These are phyloP conservation scores for Lithosia quadra DNA, from an alignment of 2,888 invertebrate species.

Conservation along the genomic window DNA sequence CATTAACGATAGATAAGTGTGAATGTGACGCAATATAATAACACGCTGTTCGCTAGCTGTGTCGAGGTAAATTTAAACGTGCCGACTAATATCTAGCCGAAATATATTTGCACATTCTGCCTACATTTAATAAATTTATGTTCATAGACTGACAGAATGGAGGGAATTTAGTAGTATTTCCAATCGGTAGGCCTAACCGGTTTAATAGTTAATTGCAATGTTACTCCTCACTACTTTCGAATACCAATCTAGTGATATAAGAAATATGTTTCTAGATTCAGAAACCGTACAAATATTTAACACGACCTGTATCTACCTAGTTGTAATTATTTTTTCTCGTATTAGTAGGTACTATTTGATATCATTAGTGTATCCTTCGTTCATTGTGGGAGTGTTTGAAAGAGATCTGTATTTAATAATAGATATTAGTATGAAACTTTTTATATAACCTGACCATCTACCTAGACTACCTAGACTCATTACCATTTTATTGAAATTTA, in stretches of 20 bases:
- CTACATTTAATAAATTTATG: neutral
- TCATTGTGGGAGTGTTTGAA: neutral
- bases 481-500: neutral
- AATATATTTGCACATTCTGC: conserved; percentile 16
- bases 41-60: conserved; percentile 31
- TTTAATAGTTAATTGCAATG: conserved; percentile 2
- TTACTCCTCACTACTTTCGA: neutral
- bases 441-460: too few species aligned
- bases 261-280: neutral
- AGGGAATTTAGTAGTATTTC: neutral
- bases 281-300: neutral
- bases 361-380: neutral
- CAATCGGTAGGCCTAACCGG: neutral
- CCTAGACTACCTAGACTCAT: too few species aligned
- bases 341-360: neutral
- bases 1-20: conserved; percentile 46
- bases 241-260: neutral
- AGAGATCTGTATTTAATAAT: neutral
- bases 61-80: conserved; percentile 34
- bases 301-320: neutral
- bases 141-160: neutral
- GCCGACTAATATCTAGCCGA: conserved; percentile 25
- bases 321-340: neutral
- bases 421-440: neutral
- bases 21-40: conserved; percentile 45